Evolutionary conservation across 2,113 vertebrate species (phyloP).

Genomic region (Sylvia atricapilla): DNA sequence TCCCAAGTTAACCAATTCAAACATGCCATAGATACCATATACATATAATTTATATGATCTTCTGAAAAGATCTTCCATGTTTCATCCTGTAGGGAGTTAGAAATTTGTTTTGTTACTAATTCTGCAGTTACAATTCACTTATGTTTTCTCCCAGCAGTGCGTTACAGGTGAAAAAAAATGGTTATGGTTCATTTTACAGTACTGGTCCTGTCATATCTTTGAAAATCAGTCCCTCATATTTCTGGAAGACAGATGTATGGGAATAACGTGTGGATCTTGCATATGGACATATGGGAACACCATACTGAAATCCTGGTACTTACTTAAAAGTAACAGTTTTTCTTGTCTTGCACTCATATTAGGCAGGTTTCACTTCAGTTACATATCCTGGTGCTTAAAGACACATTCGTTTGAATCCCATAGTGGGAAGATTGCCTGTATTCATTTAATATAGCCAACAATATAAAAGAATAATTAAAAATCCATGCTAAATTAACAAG

Average conservation of each 20-base stretch:
- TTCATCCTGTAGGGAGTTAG: not conserved
- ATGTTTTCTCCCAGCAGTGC: not conserved
- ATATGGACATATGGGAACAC: not conserved
- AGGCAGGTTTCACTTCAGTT: not conserved
- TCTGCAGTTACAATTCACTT: not conserved
- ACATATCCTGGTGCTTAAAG: not conserved
- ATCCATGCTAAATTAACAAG: not conserved
- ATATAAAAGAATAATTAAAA: not conserved
- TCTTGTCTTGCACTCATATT: not conserved
- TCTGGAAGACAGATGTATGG: not conserved
- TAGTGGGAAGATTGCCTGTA: not conserved
- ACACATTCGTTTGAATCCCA: not conserved
- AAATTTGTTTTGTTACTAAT: not conserved
- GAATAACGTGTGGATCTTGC: not conserved
- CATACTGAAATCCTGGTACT: not conserved
- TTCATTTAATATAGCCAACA: not conserved
- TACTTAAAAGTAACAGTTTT: not conserved
- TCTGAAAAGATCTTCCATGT: not conserved
- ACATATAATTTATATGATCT: not conserved
- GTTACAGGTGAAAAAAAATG: not conserved
- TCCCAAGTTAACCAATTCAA: not conserved
- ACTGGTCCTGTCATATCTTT: not conserved
- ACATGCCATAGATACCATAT: not conserved
- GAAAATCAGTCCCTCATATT: not conserved
- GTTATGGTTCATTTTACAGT: not conserved